Percentiles rank a stretch among this genome's conserved stretches.
Conservation (phyloP, 2,888 invertebrate genomes). For the Zeuzera pyrina region DNA sequence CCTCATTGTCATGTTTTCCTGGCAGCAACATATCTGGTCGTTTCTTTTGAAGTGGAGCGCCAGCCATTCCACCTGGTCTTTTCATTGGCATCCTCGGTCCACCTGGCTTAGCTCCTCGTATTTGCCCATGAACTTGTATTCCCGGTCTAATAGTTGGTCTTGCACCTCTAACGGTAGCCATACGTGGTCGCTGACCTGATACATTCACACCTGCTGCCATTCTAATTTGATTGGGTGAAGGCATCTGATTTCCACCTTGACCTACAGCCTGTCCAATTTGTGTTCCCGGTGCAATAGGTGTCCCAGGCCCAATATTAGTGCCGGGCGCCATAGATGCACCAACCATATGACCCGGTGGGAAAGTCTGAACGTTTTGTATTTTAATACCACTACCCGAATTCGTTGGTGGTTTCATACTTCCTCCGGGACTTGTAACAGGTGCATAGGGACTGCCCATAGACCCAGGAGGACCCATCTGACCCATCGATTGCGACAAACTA, state of each 20-base stretch:
- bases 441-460: slow-evolving; percentile 36
- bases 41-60: slow-evolving; percentile 50
- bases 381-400: slow-evolving; percentile 30
- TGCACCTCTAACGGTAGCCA: slow-evolving; percentile 41
- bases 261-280: slow-evolving; percentile 20
- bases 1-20: slow-evolving; percentile 80
- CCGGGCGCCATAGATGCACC: slow-evolving; percentile 26
- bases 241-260: slow-evolving; percentile 30
- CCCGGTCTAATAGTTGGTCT: slow-evolving; percentile 52
- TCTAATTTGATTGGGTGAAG: slow-evolving; percentile 45
- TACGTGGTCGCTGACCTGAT: slow-evolving; percentile 40
- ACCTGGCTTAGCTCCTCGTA: slow-evolving; percentile 37
- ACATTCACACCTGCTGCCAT: slow-evolving; percentile 50
- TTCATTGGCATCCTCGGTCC: slow-evolving; percentile 57
- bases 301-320: slow-evolving; percentile 13
- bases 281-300: slow-evolving; percentile 25
- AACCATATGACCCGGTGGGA: slow-evolving; percentile 41
- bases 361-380: slow-evolving; percentile 61
- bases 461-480: slow-evolving; percentile 35
- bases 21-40: slow-evolving; percentile 78
- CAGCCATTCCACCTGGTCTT: slow-evolving; percentile 33
- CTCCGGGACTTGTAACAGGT: slow-evolving; percentile 43
- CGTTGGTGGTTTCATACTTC: slow-evolving; percentile 39
- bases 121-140: slow-evolving; percentile 55
- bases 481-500: slow-evolving; percentile 23